These are phyloP conservation scores for Apis cerana DNA, from an alignment of 1,140 invertebrate genomes.

Conservation along the genomic window DNA sequence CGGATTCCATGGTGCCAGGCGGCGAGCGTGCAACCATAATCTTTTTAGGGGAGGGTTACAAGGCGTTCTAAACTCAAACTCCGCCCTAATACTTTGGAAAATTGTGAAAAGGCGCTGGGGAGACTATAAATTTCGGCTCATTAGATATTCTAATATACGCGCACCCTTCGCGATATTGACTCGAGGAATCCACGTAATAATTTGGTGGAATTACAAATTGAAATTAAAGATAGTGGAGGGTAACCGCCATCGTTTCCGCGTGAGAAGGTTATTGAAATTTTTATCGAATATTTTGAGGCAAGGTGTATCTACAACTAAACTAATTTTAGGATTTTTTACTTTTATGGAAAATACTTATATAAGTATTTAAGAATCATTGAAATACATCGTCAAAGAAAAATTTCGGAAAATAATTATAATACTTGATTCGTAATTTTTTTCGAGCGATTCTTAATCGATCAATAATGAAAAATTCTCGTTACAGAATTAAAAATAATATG, in stretches of 20 bases:
- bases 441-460: too few species aligned
- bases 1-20: conserved; percentile 57
- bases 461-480: too few species aligned
- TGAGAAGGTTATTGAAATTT: conserved; percentile 7
- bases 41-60: conserved; percentile 44
- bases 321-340: background rate
- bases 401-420: too few species aligned
- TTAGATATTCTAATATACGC: conserved; percentile 48
- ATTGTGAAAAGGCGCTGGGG: conserved; percentile 17
- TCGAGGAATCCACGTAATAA: conserved; percentile 26
- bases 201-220: conserved; percentile 23
- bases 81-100: conserved; percentile 52
- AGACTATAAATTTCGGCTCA: conserved; percentile 40
- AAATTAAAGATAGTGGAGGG: background rate
- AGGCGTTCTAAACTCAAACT: conserved; percentile 41
- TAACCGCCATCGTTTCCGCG: background rate
- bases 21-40: conserved; percentile 59
- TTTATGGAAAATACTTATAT: too few species aligned
- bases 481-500: too few species aligned
- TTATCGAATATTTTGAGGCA: background rate
- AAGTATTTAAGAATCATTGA: too few species aligned
- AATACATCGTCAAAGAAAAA: too few species aligned
- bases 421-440: too few species aligned
- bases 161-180: conserved; percentile 30
- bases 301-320: background rate